A percentile compares a stretch with the other conserved stretches of the same genome.
These are phyloP conservation scores for Acropternis orthonyx DNA, from an alignment of 2,797 vertebrate genomes.

Conservation along the genomic window DNA sequence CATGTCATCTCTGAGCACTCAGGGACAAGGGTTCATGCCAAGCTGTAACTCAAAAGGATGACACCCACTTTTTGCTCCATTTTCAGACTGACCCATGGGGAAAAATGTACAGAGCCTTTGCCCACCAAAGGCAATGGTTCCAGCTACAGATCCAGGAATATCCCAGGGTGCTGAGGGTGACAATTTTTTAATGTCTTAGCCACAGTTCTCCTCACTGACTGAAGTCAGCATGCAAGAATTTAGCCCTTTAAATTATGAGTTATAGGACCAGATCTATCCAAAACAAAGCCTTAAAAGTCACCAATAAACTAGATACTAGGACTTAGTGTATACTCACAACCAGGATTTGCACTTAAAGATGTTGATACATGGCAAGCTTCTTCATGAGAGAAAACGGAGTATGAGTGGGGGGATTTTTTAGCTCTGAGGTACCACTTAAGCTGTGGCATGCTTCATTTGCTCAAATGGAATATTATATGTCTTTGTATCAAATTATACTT, in stretches of 20 bases:
- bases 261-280: background rate
- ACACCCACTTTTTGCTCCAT: background rate
- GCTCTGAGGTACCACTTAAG: background rate
- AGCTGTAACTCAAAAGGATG: background rate
- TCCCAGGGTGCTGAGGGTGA: background rate
- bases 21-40: background rate
- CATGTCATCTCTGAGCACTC: background rate
- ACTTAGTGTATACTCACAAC: background rate
- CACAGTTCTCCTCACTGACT: background rate
- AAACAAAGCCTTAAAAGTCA: background rate
- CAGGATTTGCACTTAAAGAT: background rate
- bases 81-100: background rate
- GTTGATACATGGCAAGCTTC: background rate
- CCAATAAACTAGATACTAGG: background rate
- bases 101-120: background rate
- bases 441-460: background rate
- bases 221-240: background rate
- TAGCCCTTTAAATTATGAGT: background rate
- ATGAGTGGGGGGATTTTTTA: background rate
- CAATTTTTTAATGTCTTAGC: background rate
- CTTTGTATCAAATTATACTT: constrained; percentile 46
- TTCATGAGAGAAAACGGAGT: background rate
- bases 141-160: background rate
- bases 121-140: background rate
- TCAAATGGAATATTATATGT: constrained; percentile 3